These are phyloP conservation scores for Ancistrus triradiatus DNA, from an alignment of 2,113 vertebrate species.

Conservation along the genomic window DNA sequence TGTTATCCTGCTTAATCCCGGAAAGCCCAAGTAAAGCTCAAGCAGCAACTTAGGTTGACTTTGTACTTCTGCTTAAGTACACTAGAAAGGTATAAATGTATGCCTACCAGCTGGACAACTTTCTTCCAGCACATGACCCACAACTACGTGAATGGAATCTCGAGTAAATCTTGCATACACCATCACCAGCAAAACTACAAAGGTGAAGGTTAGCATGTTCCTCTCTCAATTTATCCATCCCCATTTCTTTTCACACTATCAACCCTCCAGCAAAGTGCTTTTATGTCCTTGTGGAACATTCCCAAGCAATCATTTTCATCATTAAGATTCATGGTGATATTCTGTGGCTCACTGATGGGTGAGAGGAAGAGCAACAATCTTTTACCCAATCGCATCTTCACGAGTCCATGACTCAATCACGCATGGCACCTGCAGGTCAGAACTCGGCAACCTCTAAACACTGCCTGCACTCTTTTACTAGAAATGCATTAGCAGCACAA, in stretches of 20 bases:
- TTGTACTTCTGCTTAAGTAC: too few species aligned
- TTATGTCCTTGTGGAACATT: neutral
- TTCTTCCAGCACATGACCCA: too few species aligned
- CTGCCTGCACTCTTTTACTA: neutral
- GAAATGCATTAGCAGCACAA: neutral
- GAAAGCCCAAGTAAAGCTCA: too few species aligned
- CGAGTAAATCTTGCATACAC: too few species aligned
- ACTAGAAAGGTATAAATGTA: too few species aligned
- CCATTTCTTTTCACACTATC: neutral
- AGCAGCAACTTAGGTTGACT: too few species aligned
- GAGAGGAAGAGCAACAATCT: neutral
- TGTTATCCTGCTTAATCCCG: too few species aligned
- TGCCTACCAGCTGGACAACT: too few species aligned
- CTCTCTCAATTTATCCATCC: neutral
- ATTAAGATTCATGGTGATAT: neutral
- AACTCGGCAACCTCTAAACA: neutral
- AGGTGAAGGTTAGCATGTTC: neutral
- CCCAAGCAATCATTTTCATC: neutral
- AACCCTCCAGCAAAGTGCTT: neutral
- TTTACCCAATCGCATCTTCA: slow-evolving; percentile 2
- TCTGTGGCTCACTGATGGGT: neutral
- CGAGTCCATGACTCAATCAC: neutral
- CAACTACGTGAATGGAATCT: too few species aligned
- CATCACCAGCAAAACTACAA: too few species aligned
- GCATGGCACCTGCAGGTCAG: neutral